Percentiles rank a stretch among this genome's conserved stretches.
Conservation (phyloP, 2,888 invertebrate species). For the Portevinia maculata region DNA sequence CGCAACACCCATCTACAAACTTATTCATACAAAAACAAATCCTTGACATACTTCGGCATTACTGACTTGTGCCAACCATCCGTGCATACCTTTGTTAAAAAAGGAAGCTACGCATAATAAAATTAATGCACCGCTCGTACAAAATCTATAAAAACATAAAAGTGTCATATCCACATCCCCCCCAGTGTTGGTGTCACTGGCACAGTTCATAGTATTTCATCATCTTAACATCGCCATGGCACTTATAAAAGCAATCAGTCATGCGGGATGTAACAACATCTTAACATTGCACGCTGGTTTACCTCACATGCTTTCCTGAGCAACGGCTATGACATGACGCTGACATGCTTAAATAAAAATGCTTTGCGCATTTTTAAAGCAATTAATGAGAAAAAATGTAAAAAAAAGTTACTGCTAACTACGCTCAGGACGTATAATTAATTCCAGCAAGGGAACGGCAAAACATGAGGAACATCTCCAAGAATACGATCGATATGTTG, state of each 20-base stretch:
- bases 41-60: conserved; percentile 63
- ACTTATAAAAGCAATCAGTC: conserved; percentile 70
- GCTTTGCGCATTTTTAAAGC: conserved; percentile 1
- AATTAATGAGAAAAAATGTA: conserved; percentile 8
- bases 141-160: conserved; percentile 13
- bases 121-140: conserved; percentile 44
- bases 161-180: conserved; percentile 24
- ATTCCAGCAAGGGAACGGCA: conserved; percentile 42
- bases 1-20: background rate
- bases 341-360: background rate
- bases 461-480: conserved; percentile 15
- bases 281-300: conserved; percentile 13
- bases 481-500: conserved; percentile 30
- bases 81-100: conserved; percentile 8
- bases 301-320: conserved; percentile 4
- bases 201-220: background rate
- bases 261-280: conserved; percentile 60
- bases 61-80: conserved; percentile 24
- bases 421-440: conserved; percentile 48
- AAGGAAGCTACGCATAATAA: conserved; percentile 22
- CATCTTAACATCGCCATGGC: conserved; percentile 43
- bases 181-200: conserved; percentile 5
- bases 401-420: conserved; percentile 10
- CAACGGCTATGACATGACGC: background rate
- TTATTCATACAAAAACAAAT: conserved; percentile 25